phyloP scores from a whole-genome alignment of 2,888 invertebrate species.

The Andrena flavipes region DNA sequence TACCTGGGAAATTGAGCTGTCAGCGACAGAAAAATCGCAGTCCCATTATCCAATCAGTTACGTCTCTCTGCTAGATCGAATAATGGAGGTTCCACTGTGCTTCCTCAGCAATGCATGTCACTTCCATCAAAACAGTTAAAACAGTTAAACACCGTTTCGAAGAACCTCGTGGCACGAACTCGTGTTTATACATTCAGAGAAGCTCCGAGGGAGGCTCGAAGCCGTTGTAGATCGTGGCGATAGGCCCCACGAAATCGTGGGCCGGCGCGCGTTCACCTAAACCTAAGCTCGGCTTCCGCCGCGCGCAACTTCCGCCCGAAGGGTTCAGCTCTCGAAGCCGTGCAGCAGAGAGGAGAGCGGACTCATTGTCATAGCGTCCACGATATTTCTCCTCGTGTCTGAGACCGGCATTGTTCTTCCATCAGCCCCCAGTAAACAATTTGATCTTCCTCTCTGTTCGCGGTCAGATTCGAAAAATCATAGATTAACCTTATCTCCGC shows the following conservation, averaged over 20 bases:
- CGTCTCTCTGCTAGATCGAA: not conserved
- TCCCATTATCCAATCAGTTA: too few species aligned
- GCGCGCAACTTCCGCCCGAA: constrained; percentile 79
- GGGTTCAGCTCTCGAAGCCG: constrained; percentile 68
- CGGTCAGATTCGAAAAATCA: constrained; percentile 27
- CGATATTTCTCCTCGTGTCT: constrained; percentile 40
- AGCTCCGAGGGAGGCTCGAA: constrained; percentile 46
- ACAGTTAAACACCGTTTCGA: constrained; percentile 19
- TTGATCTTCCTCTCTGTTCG: constrained; percentile 22
- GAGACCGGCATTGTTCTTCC: constrained; percentile 49
- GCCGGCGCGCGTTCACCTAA: constrained; percentile 70
- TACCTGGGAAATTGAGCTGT: not conserved
- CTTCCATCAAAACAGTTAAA: constrained; percentile 4
- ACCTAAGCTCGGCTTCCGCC: constrained; percentile 80
- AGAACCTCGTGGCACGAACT: constrained; percentile 24
- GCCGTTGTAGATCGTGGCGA: constrained; percentile 61
- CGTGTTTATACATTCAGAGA: constrained; percentile 51
- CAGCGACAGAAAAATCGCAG: too few species aligned
- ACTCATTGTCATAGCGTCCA: constrained; percentile 48
- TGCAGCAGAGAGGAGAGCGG: constrained; percentile 27
- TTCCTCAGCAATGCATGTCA: not conserved
- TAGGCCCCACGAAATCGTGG: constrained; percentile 75
- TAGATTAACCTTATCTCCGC: constrained; percentile 49
- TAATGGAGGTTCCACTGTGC: not conserved
- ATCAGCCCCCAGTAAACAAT: constrained; percentile 38